These are phyloP conservation scores for Chlorodrepanis virens DNA, from an alignment of 2,113 vertebrate genomes.

Conservation along the genomic window DNA sequence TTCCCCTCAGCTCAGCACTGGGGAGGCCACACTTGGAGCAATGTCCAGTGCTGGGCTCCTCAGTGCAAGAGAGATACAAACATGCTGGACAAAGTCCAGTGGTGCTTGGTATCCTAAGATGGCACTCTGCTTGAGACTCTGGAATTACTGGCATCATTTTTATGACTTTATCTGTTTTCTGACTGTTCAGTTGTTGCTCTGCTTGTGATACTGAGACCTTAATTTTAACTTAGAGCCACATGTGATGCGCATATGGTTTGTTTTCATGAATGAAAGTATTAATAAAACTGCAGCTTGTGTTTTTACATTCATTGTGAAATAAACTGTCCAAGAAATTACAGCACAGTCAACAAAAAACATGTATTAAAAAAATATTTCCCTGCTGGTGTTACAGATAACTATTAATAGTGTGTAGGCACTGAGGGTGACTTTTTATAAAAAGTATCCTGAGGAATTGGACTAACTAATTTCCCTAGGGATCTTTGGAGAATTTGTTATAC, in stretches of 20 bases:
- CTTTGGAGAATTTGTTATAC: not conserved
- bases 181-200: not conserved
- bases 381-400: not conserved
- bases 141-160: not conserved
- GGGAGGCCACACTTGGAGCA: not conserved
- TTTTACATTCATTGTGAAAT: slow-evolving; percentile 1
- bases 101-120: not conserved
- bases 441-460: not conserved
- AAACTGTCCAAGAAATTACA: not conserved
- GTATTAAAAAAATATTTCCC: not conserved
- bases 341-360: not conserved
- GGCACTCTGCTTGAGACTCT: not conserved
- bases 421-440: not conserved
- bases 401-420: not conserved
- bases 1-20: not conserved
- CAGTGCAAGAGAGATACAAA: not conserved
- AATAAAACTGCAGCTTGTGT: not conserved
- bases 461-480: not conserved
- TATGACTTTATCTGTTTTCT: not conserved
- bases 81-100: not conserved
- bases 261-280: not conserved
- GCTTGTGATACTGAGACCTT: not conserved
- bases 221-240: not conserved
- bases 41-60: not conserved
- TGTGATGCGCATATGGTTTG: not conserved